Percentiles rank a stretch among this genome's conserved stretches.
These are phyloP conservation scores for Pogonus chalceus DNA, from an alignment of 1,140 invertebrate genomes.

Conservation along the genomic window DNA sequence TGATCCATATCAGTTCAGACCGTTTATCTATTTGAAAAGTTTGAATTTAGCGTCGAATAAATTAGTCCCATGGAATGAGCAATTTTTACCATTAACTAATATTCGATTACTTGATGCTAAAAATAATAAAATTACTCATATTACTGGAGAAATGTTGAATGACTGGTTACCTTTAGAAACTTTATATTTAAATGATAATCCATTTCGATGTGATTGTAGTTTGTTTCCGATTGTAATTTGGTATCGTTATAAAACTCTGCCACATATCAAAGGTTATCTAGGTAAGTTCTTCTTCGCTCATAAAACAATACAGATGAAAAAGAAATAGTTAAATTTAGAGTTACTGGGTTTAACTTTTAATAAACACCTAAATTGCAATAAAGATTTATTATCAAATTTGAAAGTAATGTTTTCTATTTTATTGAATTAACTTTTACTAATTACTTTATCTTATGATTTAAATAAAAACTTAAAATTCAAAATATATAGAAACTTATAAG, in stretches of 20 bases:
- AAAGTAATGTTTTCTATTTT: slow-evolving; percentile 29
- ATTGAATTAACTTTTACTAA: slow-evolving; percentile 32
- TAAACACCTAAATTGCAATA: not conserved
- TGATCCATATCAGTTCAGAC: slow-evolving; percentile 33
- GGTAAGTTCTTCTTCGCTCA: no score
- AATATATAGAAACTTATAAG: not conserved
- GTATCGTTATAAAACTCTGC: slow-evolving; percentile 6
- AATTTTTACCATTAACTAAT: slow-evolving; percentile 33
- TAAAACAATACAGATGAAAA: no score
- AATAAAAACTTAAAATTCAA: not conserved
- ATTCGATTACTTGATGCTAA: slow-evolving; percentile 34
- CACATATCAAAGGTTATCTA: no score
- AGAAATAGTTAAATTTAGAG: no score
- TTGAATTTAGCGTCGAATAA: slow-evolving; percentile 41
- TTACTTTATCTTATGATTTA: no score
- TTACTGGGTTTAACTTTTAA: no score
- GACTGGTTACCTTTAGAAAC: slow-evolving; percentile 38
- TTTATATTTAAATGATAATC: slow-evolving; percentile 41
- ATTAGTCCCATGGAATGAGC: slow-evolving; percentile 38
- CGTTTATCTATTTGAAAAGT: slow-evolving; percentile 35
- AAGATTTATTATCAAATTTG: not conserved
- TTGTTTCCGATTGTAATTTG: slow-evolving; percentile 11
- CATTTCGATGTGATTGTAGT: slow-evolving; percentile 43
- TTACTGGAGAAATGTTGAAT: slow-evolving; percentile 42
- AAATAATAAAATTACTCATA: slow-evolving; percentile 43